Evolutionary conservation across 2,888 invertebrate genomes (phyloP), one percentile per base, ranked within the genome.

Genomic region (Nomada flava): DNA sequence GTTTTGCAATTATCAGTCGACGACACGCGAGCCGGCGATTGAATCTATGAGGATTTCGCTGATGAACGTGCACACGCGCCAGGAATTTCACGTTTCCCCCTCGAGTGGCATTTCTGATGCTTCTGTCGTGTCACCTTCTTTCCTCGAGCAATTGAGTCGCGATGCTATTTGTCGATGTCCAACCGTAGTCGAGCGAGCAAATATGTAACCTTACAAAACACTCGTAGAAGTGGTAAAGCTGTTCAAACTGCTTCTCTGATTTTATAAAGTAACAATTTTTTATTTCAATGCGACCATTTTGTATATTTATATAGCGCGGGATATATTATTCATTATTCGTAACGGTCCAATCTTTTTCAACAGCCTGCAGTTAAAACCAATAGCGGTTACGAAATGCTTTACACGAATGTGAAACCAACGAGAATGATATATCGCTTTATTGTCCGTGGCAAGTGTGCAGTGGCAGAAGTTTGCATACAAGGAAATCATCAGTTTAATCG

Each of bases 1-100:
- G 83, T 87, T 87, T 79, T 50, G 77, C 85, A 85, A 87, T 73
- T 36, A 59, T 83, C 83, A 50, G 63, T 53, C 62, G 68, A 18
- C 63, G 36, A 64, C 47, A 82, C 81, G 75, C 84, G 84, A 79
- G 84, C 65, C 64, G 84, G 73, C 74, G 82, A 77, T 82, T 71
- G 68, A 78, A 78, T 70, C 68, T 55, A 81, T 55, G 59, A 55
- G 53, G 67, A 60, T 44, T 55, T 50, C 50, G 67, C 1, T 47
- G 60, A 52, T 68, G 50, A 65, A 73, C 71, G 82, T 76, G 72
- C 72, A 50, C 76, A 50, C 67, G 36, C 67, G 57, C 26, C 3
- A 53, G 64, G 71, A 82, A 82, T 82, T 74, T 68, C 67, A 50
- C 53, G 70, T 75, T 76, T 82, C 77, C 71, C 64, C 64, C 20